Base-by-base conservation (phyloP, 2,797 vertebrate species). In the Schizopygopsis pylzovi region DNA sequence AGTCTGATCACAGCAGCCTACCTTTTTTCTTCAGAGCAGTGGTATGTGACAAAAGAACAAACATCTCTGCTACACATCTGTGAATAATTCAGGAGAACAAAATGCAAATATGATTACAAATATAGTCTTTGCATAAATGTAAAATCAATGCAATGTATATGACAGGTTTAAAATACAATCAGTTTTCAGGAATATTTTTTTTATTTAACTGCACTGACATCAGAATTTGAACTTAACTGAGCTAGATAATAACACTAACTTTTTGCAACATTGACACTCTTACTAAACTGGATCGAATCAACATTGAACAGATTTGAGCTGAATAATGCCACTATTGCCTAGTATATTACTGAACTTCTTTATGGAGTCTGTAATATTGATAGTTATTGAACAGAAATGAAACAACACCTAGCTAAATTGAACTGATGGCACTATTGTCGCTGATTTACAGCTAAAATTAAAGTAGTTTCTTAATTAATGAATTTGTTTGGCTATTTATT, bases 61-160 rank as follows among this genome's bases (percentile, higher is more conserved):
- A 77, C 80, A 76, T 94, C 90, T 87, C 41, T 93, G 89, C 91
- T 92, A 92, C 87, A 94, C 95, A 95, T 96, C 84, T 85, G 52
- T 78, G 52, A 78, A 78, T 39, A 77, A 56, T 77, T 56, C 33
- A 56, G 49, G 0, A 20, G 25, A 54, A 54, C 5, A 78, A 78
- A 41, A 39, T n/a, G 33, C 56, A 39, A 56, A 59, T 56, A 56
- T 39, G 33, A 28, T 72, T 25, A 16, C n/a, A 75, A 33, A 75
- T 75, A 4, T 75, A 49, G 43, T 47, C 45, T 49, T 73, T 73
- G 15, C 18, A 28, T 33, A 49, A 49, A 75, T 75, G 45, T 49
- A 11, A 75, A 73, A 18, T 33, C 25, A 49, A 52, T 75, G 15
- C 47, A 28, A 49, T 33, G 1, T 41, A 39, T 28, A 47, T 47